Conservation (phyloP, 2,113 vertebrate genomes). For the Takifugu bimaculatus region DNA sequence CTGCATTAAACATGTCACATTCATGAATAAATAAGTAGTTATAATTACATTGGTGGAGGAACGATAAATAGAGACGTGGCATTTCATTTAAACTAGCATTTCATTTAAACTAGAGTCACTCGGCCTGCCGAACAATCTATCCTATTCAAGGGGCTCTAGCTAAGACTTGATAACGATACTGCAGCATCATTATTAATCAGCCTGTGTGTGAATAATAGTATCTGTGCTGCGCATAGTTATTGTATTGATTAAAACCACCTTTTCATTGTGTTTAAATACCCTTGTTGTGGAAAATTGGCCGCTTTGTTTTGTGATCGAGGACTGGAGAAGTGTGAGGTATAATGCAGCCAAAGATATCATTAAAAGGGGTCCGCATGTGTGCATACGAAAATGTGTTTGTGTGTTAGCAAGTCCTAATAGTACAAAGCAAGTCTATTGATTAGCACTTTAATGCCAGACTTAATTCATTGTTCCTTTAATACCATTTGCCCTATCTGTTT, state of each 20-base stretch:
- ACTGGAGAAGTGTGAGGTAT: slow-evolving; percentile 38
- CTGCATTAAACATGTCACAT: too few relatives aligned
- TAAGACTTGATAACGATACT: slow-evolving; percentile 42
- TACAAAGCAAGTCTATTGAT: slow-evolving; percentile 80
- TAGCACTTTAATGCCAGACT: slow-evolving; percentile 73
- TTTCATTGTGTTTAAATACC: slow-evolving; percentile 68
- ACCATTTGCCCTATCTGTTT: slow-evolving; percentile 70
- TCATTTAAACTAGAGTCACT: slow-evolving; percentile 14
- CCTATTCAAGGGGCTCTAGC: slow-evolving; percentile 52
- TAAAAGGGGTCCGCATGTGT: slow-evolving; percentile 25
- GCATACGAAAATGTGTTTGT: slow-evolving; percentile 26
- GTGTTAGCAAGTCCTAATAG: slow-evolving; percentile 61
- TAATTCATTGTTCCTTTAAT: slow-evolving; percentile 80
- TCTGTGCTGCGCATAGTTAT: slow-evolving; percentile 10
- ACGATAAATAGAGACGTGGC: too few relatives aligned
- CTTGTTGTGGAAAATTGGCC: slow-evolving; percentile 49
- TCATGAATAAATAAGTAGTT: too few relatives aligned
- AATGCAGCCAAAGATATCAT: slow-evolving; percentile 42
- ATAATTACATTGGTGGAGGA: too few relatives aligned
- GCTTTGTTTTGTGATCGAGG: slow-evolving; percentile 55
- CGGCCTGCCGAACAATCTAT: neutral
- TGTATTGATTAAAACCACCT: slow-evolving; percentile 50
- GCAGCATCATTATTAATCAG: slow-evolving; percentile 26
- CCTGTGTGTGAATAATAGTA: slow-evolving; percentile 2
- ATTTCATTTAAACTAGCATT: too few relatives aligned